Evolutionary conservation across 92 coral and sea anemone genomes (phyloP), one percentile per base, ranked within the genome.

Genomic region (Epizoanthus rinbou): DNA sequence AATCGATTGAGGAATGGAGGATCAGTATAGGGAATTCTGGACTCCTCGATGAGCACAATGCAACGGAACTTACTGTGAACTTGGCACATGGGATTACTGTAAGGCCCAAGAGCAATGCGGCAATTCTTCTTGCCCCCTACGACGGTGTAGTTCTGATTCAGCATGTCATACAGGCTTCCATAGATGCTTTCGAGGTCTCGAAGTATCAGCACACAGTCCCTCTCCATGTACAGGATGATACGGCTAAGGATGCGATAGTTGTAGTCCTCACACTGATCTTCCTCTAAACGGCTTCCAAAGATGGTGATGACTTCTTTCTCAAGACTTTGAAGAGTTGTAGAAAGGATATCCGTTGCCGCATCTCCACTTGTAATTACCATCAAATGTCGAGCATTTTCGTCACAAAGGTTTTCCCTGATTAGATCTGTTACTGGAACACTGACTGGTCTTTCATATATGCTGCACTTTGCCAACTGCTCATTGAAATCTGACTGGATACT

Each of bases 1-100:
- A 89, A 89, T 28, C 92, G 83, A 64, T 89, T 89, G 60, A 89
- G 86, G 57, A 89, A 89, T 19, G 92, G 92, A 33, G 92, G 89
- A 73, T 89, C 92, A 2, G 90, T 74, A 74, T 75, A 89, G 84
- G 82, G 85, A 56, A 89, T 87, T 58, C 86, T 86, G 57, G 69
- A 52, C 65, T 86, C 75, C 28, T 89, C 90, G 15, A 82, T 79
- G 3, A 89, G 84, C 9, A 89, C 92, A 52, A 89, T 82, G 79
- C 92, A 89, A 17, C 92, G 87, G 69, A 89, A 89, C 18, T 76
- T 71, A 68, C 69, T 83, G 43, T 87, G 74, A 21, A 87, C 91
- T 63, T 87, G 87, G 56, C 91, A 87, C 91, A 87, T 87, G 5
- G 91, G 91, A 59, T 83, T 84, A 54, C 91, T 87, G 87, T 82